Evolutionary conservation across 2,113 vertebrate genomes (phyloP), one percentile per base, ranked within the genome.

Genomic region (Upupa epops): DNA sequence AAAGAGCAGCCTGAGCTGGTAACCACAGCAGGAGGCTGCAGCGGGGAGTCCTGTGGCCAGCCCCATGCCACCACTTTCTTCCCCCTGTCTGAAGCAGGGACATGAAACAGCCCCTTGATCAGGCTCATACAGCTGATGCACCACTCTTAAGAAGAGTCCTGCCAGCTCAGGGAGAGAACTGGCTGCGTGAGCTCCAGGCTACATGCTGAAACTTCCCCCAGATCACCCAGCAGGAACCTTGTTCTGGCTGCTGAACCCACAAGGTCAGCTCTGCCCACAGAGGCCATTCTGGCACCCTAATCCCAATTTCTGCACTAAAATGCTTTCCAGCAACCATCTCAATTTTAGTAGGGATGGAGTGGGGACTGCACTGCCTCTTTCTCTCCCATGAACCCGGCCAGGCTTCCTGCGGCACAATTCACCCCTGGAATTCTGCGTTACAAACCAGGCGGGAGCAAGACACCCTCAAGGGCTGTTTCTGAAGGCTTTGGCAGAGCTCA

Each of bases 391-490:
- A 59, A 55, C 6, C 66, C 22, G 46, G 20, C 29, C n/a, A 63
- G 22, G 64, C 34, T 86, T 77, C 34, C 65, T 52, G 56, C 64
- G 59, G 56, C 37, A 18, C 42, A 3, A 72, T 78, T 75, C 73
- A 69, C 31, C 70, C 61, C 74, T 79, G 70, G 86, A 78, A 91
- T 58, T 46, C 81, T 82, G 40, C 2, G 3, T 31, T 24, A 21
- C 60, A 32, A 84, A 54, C 32, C 58, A 14, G 36, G 46, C 88
- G 69, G 48, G 60, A 92, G 80, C 64, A 83, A 86, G 60, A 37
- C 26, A 58, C 51, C 65, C 69, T 83, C 83, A 86, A 73, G 52
- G 8, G n/a, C 55, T 93, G 76, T 94, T 94, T 88, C 70, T 32
- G 72, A 88, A 89, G 48, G 29, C 51, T 93, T 90, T 55, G 36